Base-by-base conservation (phyloP, 2,113 vertebrate genomes). In the Gasterosteus aculeatus region DNA sequence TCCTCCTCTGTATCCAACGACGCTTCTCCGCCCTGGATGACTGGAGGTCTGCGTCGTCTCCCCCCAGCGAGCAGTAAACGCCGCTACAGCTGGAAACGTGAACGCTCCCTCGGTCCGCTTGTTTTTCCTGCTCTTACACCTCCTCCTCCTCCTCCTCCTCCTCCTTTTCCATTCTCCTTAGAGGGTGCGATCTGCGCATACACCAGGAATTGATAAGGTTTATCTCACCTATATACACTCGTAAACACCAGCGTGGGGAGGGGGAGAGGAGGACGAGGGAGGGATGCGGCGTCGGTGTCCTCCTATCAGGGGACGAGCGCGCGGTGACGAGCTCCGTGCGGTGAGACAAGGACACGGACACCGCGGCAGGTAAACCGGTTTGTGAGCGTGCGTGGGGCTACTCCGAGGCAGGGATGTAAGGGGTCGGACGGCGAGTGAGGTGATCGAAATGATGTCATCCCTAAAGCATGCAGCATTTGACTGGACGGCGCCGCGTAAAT, bases 391-490 rank as follows among this genome's bases (percentile, higher is more conserved):
- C n/a, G 56, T 62, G 75, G 56, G 58, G 73, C 77, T 39, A 42
- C 68, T n/a, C 44, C 82, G 47, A 59, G 14, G 35, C 46, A 42
- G 38, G 38, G 65, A 56, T 18, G 42, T 16, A 42, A 57, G 83
- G 60, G 86, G 71, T 87, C 85, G 87, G 76, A 49, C 77, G 80
- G 85, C 81, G 74, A 72, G 88, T 85, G 87, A 87, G 85, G 79
- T 87, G 88, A 85, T 89, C 88, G 79, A 90, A 90, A 93, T 94
- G 93, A 94, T 94, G 92, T 94, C 93, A 94, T 91, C 80, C 51
- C 61, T 60, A 56, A 87, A 85, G 90, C 81, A 90, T 82, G 88
- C 84, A 82, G 89, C 78, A 86, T 89, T 92, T 88, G 83, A 89
- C 85, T 84, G 91, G 91, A 91, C 91, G 86, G 87, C 67, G 39